Percentiles rank a stretch among this genome's conserved stretches.
phyloP scores from a whole-genome alignment of 2,113 vertebrate species.

The Phrynosoma blainvillii region DNA sequence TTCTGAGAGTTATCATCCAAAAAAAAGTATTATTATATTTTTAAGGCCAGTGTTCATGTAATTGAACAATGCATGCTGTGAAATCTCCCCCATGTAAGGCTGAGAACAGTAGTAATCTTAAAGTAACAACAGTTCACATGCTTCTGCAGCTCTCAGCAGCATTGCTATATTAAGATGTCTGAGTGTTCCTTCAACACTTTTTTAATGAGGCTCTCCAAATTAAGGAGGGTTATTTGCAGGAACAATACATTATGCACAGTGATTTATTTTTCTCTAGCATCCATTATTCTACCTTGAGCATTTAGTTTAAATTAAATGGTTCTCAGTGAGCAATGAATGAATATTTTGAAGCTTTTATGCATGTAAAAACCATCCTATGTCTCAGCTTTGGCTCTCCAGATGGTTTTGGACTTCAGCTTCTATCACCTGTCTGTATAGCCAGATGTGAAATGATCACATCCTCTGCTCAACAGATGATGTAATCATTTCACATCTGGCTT shows the following conservation, averaged over 20 bases:
- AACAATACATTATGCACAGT: conserved; percentile 5
- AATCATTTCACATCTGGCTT: too few relatives aligned
- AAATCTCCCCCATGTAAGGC: neutral
- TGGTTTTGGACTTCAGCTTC: too few relatives aligned
- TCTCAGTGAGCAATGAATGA: neutral
- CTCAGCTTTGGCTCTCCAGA: neutral
- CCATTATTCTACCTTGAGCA: neutral
- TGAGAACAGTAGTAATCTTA: conserved; percentile 1
- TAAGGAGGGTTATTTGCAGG: conserved; percentile 15
- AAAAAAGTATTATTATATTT: too few relatives aligned
- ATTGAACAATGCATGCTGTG: neutral
- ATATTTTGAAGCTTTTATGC: neutral
- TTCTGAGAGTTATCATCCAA: too few relatives aligned
- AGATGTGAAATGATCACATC: too few relatives aligned
- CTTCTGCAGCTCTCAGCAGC: neutral
- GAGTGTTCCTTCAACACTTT: neutral
- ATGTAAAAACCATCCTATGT: neutral
- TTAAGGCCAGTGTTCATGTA: neutral
- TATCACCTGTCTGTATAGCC: too few relatives aligned
- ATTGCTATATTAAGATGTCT: conserved; percentile 1
- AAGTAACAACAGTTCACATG: neutral
- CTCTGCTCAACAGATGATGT: too few relatives aligned
- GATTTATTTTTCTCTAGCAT: conserved; percentile 7
- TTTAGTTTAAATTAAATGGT: neutral
- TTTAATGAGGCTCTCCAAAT: conserved; percentile 5